Base-by-base conservation (phyloP, 2,113 vertebrate genomes). In the Stigmatopora nigra region DNA sequence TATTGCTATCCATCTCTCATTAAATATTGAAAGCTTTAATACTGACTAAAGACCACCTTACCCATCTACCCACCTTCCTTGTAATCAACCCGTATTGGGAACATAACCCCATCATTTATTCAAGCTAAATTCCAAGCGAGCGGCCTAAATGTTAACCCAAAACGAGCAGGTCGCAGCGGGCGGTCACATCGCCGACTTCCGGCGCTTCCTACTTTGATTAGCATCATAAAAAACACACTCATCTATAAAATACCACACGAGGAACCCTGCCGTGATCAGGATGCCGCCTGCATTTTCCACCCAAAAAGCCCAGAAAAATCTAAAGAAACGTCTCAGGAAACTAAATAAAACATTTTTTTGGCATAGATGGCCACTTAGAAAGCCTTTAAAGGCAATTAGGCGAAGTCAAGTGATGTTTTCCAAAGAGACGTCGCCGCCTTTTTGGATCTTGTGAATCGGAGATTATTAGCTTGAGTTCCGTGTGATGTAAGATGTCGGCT, bases 201-300 rank as follows among this genome's bases (percentile, higher is more conserved):
- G 62, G 74, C 10, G 35, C 73, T 77, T 74, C 67, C 71, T 82
- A 67, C 75, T 73, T 78, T 76, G 67, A 86, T 88, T 87, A 83
- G 70, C 72, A 84, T 81, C 73, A 86, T 82, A 71, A 71, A 82
- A 83, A 81, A 80, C 81, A 73, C 63, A 67, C 67, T 85, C 77
- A 68, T 81, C 61, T 78, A 63, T 56, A 68, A 78, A 79, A 78
- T 35, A 48, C 20, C 52, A 20, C 44, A 59, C 67, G 53, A 52
- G 25, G 53, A 52, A 60, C 74, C 68, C 57, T 31, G 17, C 66
- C 17, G 60, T 48, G 71, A 68, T 59, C 36, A 36, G 13, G 16
- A 60, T 67, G 63, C 67, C 59, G 47, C 58, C 64, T 55, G 70
- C 25, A 64, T 51, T 69, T 64, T 64, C 59, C 15, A 31, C 22